Base-by-base conservation (phyloP, 2,113 vertebrate genomes). In the Abramis brama region DNA sequence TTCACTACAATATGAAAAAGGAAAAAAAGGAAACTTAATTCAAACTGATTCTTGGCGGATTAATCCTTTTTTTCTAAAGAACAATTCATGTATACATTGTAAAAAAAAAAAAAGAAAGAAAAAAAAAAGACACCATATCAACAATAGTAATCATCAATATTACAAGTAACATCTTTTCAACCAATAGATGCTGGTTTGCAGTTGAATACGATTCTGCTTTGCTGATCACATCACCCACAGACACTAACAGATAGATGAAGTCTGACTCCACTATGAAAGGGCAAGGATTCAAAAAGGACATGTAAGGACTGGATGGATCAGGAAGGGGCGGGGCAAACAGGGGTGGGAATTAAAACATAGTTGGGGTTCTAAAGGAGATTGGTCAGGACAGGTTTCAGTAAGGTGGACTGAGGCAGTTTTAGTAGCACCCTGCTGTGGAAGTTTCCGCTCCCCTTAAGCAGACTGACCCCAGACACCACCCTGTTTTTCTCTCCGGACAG, bases 341-440 rank as follows among this genome's bases (percentile, higher is more conserved):
- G 13, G 13, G 4, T 25, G 25, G 47, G 73, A 43, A 43, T 73
- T 50, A 75, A 50, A 75, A n/a, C 43, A 75, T n/a, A 71, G 74
- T 10, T 47, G 25, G 15, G 25, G 43, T n/a, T 66, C n/a, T 60
- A 76, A 25, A 55, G 33, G 9, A 33, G 62, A n/a, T 5, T 62
- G 17, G 60, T 25, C 23, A 13, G 6, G 55, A 64, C 70, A 45
- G 59, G 52, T 45, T 52, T 86, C 36, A 45, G 33, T 47, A 85
- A 78, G 39, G 83, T 21, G 91, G 77, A 39, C 89, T 78, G 84
- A 83, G 87, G 79, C 85, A 86, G 89, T 88, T 87, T 85, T 88
- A 55, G 90, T 95, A 95, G 95, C 95, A 95, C 95, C 95, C 94
- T 95, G 95, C 95, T 95, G 93, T 94, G 94, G 94, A 94, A 95